These are phyloP conservation scores for Drosophila guanche DNA, from an alignment of 1,140 invertebrate genomes.

Conservation along the genomic window DNA sequence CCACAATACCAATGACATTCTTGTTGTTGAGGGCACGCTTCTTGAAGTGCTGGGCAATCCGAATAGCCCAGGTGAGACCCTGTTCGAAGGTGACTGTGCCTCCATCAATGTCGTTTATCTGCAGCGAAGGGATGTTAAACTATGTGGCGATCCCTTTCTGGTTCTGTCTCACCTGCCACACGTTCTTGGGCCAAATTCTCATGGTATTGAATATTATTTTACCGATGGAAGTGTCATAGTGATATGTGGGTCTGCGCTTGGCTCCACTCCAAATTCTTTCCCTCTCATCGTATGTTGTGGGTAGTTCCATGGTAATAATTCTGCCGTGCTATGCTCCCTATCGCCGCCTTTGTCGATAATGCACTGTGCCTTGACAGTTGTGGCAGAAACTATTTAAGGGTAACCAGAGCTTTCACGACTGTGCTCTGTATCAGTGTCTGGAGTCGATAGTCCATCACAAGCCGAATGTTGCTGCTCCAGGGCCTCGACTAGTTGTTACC, in stretches of 20 bases:
- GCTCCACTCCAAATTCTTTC: constrained; percentile 57
- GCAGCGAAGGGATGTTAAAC: background rate
- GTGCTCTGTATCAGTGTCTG: too few relatives aligned
- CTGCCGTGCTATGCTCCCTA: background rate
- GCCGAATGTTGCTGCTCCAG: too few relatives aligned
- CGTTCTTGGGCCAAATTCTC: constrained; percentile 52
- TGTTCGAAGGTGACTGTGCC: constrained; percentile 45
- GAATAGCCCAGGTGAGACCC: constrained; percentile 52
- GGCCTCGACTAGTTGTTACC: too few relatives aligned
- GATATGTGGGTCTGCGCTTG: constrained; percentile 30
- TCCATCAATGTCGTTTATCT: constrained; percentile 58
- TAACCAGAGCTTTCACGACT: too few relatives aligned
- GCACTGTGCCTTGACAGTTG: background rate
- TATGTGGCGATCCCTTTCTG: background rate
- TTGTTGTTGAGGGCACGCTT: constrained; percentile 37
- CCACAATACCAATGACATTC: constrained; percentile 60
- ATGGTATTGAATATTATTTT: constrained; percentile 44
- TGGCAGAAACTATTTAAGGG: too few relatives aligned
- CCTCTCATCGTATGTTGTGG: constrained; percentile 52
- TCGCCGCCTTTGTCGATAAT: background rate
- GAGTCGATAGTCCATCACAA: too few relatives aligned
- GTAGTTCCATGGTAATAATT: constrained; percentile 1
- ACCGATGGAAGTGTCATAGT: constrained; percentile 42
- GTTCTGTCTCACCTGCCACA: constrained; percentile 39
- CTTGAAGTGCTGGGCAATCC: constrained; percentile 56